These are phyloP conservation scores for Spilarctia lutea DNA, from an alignment of 2,888 invertebrate species.

Conservation along the genomic window DNA sequence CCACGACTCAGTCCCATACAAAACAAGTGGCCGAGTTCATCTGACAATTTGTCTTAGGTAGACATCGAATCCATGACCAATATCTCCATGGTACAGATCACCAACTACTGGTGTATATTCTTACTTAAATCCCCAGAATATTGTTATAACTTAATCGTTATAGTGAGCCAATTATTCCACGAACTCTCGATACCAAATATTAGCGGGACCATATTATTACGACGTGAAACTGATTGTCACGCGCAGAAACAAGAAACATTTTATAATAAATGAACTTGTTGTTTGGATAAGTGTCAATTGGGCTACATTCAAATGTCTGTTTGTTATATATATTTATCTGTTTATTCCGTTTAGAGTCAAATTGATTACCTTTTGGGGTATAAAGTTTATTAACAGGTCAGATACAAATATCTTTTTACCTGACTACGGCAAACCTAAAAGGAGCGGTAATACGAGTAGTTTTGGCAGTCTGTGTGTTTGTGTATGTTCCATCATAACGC, in stretches of 20 bases:
- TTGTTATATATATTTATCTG: not conserved
- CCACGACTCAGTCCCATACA: too few species aligned
- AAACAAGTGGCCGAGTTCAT: too few species aligned
- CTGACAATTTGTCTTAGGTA: too few species aligned
- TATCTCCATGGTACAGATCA: too few species aligned
- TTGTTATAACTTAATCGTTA: not conserved
- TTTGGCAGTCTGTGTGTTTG: too few species aligned
- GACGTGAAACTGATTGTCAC: not conserved
- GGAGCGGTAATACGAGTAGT: too few species aligned
- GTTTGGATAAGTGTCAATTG: constrained; percentile 2
- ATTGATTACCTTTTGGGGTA: not conserved
- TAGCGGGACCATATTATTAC: not conserved
- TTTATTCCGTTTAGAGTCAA: constrained; percentile 1
- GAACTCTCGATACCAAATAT: not conserved
- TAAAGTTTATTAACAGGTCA: not conserved
- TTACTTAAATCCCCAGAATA: not conserved
- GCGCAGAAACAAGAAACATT: not conserved
- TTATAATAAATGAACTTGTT: constrained; percentile 1
- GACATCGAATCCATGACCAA: too few species aligned
- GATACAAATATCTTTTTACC: not conserved
- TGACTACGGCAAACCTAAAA: too few species aligned
- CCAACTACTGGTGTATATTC: not conserved
- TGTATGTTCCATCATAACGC: too few species aligned
- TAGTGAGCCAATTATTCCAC: not conserved
- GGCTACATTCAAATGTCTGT: constrained; percentile 1